phyloP scores from a whole-genome alignment of 2,888 invertebrate species.

The Ecdyonurus torrentis region DNA sequence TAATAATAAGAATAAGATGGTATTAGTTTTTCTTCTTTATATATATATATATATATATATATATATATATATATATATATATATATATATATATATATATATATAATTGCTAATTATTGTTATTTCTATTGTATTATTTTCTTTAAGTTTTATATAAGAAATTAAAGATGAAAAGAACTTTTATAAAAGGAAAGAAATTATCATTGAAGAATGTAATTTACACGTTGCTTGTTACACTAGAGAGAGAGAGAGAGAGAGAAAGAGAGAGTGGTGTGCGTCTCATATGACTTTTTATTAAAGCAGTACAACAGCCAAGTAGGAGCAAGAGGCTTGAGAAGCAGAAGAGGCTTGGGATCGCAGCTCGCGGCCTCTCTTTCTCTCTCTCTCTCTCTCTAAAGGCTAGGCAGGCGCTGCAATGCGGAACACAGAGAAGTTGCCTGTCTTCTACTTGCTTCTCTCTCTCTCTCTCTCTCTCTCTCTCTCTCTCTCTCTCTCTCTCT shows the following conservation, averaged over 20 bases:
- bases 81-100: slow-evolving; percentile 11
- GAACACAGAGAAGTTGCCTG: not conserved
- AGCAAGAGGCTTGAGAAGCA: not conserved
- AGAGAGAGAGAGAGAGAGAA: no score
- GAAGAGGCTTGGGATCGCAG: not conserved
- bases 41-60: slow-evolving; percentile 13
- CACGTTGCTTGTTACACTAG: no score
- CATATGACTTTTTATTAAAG: no score
- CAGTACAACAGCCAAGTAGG: not conserved
- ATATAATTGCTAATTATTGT: slow-evolving; percentile 10
- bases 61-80: slow-evolving; percentile 13
- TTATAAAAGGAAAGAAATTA: no score
- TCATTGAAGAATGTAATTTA: no score
- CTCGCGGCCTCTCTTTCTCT: not conserved
- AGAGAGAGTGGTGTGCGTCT: no score
- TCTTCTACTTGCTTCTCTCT: no score
- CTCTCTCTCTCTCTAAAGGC: not conserved
- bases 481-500: no score
- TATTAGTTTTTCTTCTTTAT: slow-evolving; percentile 50
- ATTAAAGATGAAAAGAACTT: no score
- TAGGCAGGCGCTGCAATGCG: not conserved
- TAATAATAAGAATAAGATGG: slow-evolving; percentile 40
- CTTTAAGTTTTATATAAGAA: no score
- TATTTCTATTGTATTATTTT: no score
- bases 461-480: no score